phyloP scores from a whole-genome alignment of 2,888 invertebrate species.

The Lampropteryx suffumata region DNA sequence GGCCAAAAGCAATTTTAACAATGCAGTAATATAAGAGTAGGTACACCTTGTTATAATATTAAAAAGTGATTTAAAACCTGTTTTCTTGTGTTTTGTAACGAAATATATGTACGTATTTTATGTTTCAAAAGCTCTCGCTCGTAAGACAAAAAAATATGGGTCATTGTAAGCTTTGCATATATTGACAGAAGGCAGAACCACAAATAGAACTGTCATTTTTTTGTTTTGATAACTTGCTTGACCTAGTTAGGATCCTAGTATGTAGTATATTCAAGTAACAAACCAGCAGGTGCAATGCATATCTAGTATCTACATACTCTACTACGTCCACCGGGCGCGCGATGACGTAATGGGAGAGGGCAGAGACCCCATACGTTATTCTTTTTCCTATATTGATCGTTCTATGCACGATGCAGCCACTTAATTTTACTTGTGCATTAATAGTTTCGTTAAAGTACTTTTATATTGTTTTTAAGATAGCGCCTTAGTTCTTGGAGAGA shows the following conservation, averaged over 20 bases:
- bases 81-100: no score
- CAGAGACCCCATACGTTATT: slow-evolving; percentile 43
- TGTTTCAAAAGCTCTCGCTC: no score
- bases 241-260: no score
- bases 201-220: no score
- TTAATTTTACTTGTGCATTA: slow-evolving; percentile 14
- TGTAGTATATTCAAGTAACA: slow-evolving; percentile 31
- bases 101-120: no score
- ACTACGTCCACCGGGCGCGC: slow-evolving; percentile 31
- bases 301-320: no score
- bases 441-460: slow-evolving; percentile 1
- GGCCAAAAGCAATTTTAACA: slow-evolving; percentile 43
- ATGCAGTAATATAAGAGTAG: slow-evolving; percentile 41
- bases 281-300: slow-evolving; percentile 34
- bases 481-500: slow-evolving; percentile 67
- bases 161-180: no score
- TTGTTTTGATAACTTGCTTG: no score
- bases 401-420: slow-evolving; percentile 13
- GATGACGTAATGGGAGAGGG: slow-evolving; percentile 50
- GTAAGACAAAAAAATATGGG: no score
- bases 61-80: no score
- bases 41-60: slow-evolving; percentile 51
- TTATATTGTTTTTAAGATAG: slow-evolving; percentile 59
- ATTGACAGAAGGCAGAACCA: no score
- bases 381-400: slow-evolving; percentile 40